Base-by-base conservation (phyloP, 2,797 vertebrate species). In the Alca torda region DNA sequence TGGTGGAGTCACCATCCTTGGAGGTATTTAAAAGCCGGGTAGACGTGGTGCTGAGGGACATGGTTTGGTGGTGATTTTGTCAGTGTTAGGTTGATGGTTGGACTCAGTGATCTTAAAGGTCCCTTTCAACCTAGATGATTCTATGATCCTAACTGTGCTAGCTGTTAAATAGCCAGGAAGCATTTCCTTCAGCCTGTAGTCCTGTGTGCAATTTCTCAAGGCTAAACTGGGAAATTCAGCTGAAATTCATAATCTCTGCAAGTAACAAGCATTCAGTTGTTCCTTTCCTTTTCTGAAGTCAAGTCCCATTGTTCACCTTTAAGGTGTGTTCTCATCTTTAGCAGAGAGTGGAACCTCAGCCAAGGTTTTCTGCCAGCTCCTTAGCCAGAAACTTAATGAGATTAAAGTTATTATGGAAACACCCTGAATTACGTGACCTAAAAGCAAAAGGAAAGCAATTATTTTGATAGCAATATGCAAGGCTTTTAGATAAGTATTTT, bases 381-480 rank as follows among this genome's bases (percentile, higher is more conserved):
- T 76, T 64, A 46, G 46, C 31, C 25, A 7, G 4, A 57, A 91
- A 88, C 64, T 56, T 54, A 91, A 84, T 5, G 11, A 83, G 21
- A 70, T 63, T 70, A 63, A 76, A 37, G 13, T 93, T 83, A 50
- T 72, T 91, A 80, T 61, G 54, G 28, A 84, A 95, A 68, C 6
- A 81, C 9, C 11, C 20, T 78, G 80, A 86, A 75, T 80, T 70
- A 75, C 13, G 30, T n/a, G 21, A 56, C 75, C 30, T 73, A 82
- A 86, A 88, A 90, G 56, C 23, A 79, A 64, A 93, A 84, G 17
- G 37, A 90, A 85, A 84, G 30, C 35, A 63, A 54, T 54, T 72
- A 64, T 84, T 82, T 56, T 90, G 15, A 57, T 72, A 92, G 31
- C 41, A 84, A 53, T 43, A 70, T 48, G 13, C 69, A 84, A 89